phyloP scores from a whole-genome alignment of 2,113 vertebrate genomes.

The Lophius piscatorius region DNA sequence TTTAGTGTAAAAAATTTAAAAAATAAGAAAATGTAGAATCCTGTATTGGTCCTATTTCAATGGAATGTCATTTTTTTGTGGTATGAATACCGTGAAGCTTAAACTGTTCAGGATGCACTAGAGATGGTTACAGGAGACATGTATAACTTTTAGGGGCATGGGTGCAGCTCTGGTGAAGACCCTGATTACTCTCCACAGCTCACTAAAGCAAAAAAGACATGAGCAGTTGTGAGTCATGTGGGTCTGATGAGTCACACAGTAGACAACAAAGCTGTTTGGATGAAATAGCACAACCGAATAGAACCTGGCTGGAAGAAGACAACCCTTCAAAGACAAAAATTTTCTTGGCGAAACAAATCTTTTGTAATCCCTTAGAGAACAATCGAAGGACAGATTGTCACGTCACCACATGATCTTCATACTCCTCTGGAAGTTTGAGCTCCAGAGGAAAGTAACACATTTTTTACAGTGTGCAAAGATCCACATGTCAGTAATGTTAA shows the following conservation, averaged over 20 bases:
- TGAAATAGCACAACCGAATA: not conserved
- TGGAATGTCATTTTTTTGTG: too few relatives aligned
- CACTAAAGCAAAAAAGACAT: not conserved
- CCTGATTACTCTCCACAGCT: too few relatives aligned
- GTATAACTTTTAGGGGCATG: not conserved
- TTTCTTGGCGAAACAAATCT: too few relatives aligned
- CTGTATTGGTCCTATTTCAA: too few relatives aligned
- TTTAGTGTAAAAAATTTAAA: too few relatives aligned
- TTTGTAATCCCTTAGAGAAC: not conserved
- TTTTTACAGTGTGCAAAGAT: not conserved
- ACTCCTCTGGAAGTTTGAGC: conserved; percentile 5
- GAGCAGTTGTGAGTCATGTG: not conserved
- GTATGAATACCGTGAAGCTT: too few relatives aligned
- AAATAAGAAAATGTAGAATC: too few relatives aligned
- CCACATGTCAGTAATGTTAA: not conserved
- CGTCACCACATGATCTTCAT: conserved; percentile 10
- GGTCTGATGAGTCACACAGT: not conserved
- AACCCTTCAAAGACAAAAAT: not conserved
- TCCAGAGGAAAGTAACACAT: not conserved
- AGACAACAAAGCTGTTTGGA: not conserved
- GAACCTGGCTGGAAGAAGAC: not conserved
- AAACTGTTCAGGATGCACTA: too few relatives aligned
- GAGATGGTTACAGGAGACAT: too few relatives aligned
- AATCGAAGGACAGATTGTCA: not conserved
- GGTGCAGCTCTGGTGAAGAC: not conserved